These are phyloP conservation scores for Kuschelorhynchus macadamiae DNA, from an alignment of 2,888 invertebrate genomes.

Conservation along the genomic window DNA sequence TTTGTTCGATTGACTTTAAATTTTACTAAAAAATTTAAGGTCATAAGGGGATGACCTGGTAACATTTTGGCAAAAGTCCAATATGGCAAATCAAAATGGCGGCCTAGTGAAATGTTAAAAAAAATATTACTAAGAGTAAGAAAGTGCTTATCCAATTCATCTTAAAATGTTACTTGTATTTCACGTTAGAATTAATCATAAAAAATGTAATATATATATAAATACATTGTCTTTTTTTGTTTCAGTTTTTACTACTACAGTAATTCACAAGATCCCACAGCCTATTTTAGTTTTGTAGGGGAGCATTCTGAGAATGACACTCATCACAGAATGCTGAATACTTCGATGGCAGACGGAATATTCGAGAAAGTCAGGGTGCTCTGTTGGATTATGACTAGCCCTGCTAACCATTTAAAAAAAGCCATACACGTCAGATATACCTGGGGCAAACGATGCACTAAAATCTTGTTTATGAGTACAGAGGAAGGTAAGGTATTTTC, in stretches of 20 bases:
- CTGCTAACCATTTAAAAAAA: slow-evolving; percentile 89
- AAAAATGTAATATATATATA: no score
- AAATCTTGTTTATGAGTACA: slow-evolving; percentile 90
- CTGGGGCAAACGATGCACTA: slow-evolving; percentile 95
- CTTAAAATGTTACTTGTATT: no score
- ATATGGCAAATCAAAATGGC: no score
- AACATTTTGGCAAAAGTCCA: no score
- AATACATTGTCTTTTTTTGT: not conserved
- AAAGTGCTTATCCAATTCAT: no score
- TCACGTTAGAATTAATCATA: no score
- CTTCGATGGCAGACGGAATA: slow-evolving; percentile 77
- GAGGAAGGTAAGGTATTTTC: no score
- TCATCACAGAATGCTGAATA: slow-evolving; percentile 71
- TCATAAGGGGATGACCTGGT: no score
- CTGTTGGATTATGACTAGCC: slow-evolving; percentile 98
- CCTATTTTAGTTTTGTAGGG: slow-evolving; percentile 2
- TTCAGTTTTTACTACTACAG: slow-evolving; percentile 7
- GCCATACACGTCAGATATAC: slow-evolving; percentile 95
- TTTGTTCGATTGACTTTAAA: no score
- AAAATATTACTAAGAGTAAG: no score
- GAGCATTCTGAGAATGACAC: slow-evolving; percentile 59
- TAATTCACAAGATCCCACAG: not conserved
- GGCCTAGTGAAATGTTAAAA: no score
- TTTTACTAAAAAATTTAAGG: no score
- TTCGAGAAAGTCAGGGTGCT: slow-evolving; percentile 85